Evolutionary conservation across 2,797 vertebrate genomes (phyloP), one percentile per base, ranked within the genome.

Genomic region (Microcaecilia unicolor): DNA sequence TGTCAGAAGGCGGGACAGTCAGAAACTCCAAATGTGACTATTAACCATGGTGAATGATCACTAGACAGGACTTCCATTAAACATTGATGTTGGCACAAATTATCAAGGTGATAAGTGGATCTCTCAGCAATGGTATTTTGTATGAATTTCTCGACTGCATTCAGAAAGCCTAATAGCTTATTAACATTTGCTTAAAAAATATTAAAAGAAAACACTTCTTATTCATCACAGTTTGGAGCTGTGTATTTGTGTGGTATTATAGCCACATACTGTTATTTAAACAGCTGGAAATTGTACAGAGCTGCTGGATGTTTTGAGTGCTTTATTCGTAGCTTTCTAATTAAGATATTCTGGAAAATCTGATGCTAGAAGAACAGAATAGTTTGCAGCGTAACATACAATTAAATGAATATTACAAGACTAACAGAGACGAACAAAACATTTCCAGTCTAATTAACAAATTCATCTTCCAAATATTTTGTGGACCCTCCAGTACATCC

Each of bases 61-160:
- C 6, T 8, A 41, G 34, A 40, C 22, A 41, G 11, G 10, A 4
- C 11, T 53, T 36, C 48, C 51, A 51, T 45, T 51, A 61, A 61
- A 47, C 51, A 68, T 58, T 36, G 64, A 61, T 64, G 57, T 37
- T 62, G 58, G 56, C 55, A 41, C 2, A 1, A 30, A 46, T 70
- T 33, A 45, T 54, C 45, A 31, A 36, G 42, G 38, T 41, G 19
- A 26, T 44, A 70, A 61, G 28, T 18, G 25, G 15, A 27, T 63
- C 41, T 34, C 29, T 53, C 50, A 70, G 30, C 31, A 55, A 12
- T 4, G 22, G 51, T 34, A 8, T 8, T 43, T 41, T 47, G 40
- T 28, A 15, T 25, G 14, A 26, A 34, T 4, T 22, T 46, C 22
- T 30, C 22, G 17, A 23, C 51, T 22, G 1, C n/a, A 52, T 29